Conservation (phyloP, 2,888 invertebrate genomes). For the Cheilosia variabilis region DNA sequence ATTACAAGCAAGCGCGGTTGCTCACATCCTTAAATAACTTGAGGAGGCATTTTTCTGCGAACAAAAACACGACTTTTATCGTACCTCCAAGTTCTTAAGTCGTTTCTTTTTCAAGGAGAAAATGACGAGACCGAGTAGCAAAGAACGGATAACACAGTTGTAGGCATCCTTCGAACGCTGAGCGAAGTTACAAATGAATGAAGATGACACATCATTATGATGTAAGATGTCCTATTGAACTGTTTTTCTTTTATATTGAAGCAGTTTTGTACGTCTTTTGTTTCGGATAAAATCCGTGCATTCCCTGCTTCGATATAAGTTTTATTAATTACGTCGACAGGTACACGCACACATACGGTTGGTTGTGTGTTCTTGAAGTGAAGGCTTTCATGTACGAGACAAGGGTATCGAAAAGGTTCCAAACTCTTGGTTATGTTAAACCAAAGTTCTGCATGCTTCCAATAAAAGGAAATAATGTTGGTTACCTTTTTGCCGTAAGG, state of each 20-base stretch:
- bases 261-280: too few relatives aligned
- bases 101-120: too few relatives aligned
- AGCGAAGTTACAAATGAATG: conserved; percentile 46
- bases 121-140: too few relatives aligned
- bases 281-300: not conserved
- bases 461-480: conserved; percentile 63
- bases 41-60: too few relatives aligned
- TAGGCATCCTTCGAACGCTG: too few relatives aligned
- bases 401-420: conserved; percentile 45
- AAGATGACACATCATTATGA: conserved; percentile 60
- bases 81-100: too few relatives aligned
- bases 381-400: conserved; percentile 48
- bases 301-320: conserved; percentile 50
- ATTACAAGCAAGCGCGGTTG: too few relatives aligned
- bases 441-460: conserved; percentile 54
- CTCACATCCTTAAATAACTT: too few relatives aligned
- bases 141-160: too few relatives aligned
- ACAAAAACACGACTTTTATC: too few relatives aligned
- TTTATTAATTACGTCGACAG: conserved; percentile 59
- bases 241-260: conserved; percentile 7
- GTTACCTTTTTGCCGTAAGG: conserved; percentile 59
- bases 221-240: conserved; percentile 54
- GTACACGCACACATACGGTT: not conserved
- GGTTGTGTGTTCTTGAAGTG: not conserved
- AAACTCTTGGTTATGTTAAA: conserved; percentile 45